These are phyloP conservation scores for Dryobota labecula DNA, from an alignment of 2,888 invertebrate genomes.

Conservation along the genomic window DNA sequence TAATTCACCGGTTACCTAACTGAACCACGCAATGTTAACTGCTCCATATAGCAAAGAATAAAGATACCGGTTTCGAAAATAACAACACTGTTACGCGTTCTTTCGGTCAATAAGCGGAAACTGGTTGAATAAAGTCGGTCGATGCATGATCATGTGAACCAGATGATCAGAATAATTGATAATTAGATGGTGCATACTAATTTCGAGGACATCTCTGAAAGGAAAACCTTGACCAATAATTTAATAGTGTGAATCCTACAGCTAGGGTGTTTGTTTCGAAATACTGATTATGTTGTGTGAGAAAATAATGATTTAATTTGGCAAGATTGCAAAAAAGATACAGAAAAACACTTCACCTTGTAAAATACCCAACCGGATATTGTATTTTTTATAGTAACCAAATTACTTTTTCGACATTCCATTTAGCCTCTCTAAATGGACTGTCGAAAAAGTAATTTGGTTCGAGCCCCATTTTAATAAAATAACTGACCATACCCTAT, in stretches of 20 bases:
- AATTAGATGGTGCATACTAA: constrained; percentile 17
- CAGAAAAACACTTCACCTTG: constrained; percentile 12
- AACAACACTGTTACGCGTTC: constrained; percentile 45
- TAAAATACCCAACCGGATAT: neutral
- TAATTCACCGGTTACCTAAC: constrained; percentile 44
- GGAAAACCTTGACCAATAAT: constrained; percentile 43
- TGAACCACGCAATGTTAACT: constrained; percentile 50
- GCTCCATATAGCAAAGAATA: constrained; percentile 47
- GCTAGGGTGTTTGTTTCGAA: constrained; percentile 14
- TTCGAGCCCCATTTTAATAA: neutral
- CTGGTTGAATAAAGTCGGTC: constrained; percentile 48
- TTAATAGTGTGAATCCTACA: constrained; percentile 36
- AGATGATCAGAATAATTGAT: constrained; percentile 28
- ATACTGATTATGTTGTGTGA: constrained; percentile 25
- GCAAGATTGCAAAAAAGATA: constrained; percentile 24
- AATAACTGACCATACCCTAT: constrained; percentile 11
- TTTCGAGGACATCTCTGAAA: constrained; percentile 35
- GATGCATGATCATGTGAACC: constrained; percentile 32
- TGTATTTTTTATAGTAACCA: too few species aligned
- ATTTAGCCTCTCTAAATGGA: too few species aligned
- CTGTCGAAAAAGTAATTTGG: too few species aligned
- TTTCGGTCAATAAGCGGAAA: constrained; percentile 53
- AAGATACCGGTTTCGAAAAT: constrained; percentile 56
- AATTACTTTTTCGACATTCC: too few species aligned
- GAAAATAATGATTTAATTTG: constrained; percentile 32